Conservation (phyloP, 2,113 vertebrate species). For the Petrocephalus microphthalmus region DNA sequence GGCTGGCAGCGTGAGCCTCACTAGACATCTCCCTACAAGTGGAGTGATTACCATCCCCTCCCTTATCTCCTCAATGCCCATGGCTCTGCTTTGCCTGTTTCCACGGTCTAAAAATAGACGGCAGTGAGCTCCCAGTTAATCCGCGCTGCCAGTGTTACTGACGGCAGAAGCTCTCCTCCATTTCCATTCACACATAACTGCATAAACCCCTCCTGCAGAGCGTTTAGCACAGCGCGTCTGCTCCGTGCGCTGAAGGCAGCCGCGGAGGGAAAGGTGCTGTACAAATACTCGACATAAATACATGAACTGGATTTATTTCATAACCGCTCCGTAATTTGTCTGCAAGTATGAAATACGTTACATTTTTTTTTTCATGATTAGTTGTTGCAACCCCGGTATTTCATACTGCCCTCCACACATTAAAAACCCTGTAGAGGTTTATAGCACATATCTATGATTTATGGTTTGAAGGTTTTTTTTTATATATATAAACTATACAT, state of each 20-base stretch:
- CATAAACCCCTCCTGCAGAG: not conserved
- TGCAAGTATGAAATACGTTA: not conserved
- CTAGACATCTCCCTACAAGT: not conserved
- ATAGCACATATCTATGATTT: not conserved
- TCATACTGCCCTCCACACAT: not conserved
- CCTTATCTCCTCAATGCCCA: not conserved
- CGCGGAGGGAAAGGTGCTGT: not conserved
- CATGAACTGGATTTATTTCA: not conserved
- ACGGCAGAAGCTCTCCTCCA: not conserved
- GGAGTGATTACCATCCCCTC: not conserved
- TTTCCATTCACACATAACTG: not conserved
- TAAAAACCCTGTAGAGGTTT: not conserved
- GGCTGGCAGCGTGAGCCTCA: not conserved
- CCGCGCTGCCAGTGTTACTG: not conserved
- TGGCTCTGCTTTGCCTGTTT: slow-evolving; percentile 33
- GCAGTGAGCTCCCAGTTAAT: slow-evolving; percentile 21
- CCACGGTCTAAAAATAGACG: slow-evolving; percentile 40
- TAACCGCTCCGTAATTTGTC: not conserved
- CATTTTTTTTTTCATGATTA: not conserved
- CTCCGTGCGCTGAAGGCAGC: not conserved
- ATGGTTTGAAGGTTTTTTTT: not conserved
- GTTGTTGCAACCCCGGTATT: not conserved
- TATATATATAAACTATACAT: not conserved
- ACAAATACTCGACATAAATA: not conserved
- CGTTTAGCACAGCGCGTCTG: not conserved